These are phyloP conservation scores for Platycheirus albimanus DNA, from an alignment of 2,888 invertebrate genomes.

Conservation along the genomic window DNA sequence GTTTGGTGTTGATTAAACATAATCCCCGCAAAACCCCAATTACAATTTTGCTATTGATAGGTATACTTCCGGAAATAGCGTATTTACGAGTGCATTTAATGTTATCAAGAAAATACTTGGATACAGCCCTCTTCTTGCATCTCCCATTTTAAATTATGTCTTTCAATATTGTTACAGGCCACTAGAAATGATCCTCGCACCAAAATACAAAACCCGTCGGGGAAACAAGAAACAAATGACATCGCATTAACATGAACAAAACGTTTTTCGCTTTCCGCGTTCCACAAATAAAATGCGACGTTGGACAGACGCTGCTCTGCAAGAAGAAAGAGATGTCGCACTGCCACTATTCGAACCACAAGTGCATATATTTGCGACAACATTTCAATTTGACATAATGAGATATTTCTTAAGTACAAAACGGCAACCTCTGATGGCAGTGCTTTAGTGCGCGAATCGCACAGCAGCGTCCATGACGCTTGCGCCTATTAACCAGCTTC, in stretches of 20 bases:
- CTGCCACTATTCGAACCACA: constrained; percentile 67
- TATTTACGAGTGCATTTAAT: too few relatives aligned
- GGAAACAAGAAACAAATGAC: constrained; percentile 65
- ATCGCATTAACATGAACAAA: constrained; percentile 76
- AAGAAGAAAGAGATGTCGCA: constrained; percentile 67
- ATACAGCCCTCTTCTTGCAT: constrained; percentile 3
- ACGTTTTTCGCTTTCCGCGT: constrained; percentile 75
- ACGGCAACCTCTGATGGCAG: constrained; percentile 65
- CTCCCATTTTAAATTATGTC: constrained; percentile 29
- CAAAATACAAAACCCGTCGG: neutral
- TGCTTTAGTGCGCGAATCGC: constrained; percentile 34
- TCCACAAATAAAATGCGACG: constrained; percentile 41
- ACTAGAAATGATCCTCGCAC: constrained; percentile 22
- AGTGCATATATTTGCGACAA: constrained; percentile 78
- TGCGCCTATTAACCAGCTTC: constrained; percentile 62
- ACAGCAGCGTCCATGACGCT: constrained; percentile 62
- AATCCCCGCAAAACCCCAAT: too few relatives aligned
- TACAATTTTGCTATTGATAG: too few relatives aligned
- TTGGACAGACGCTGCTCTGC: neutral
- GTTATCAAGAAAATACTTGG: too few relatives aligned
- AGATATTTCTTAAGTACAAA: constrained; percentile 77
- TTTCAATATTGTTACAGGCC: too few relatives aligned
- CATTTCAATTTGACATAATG: constrained; percentile 83
- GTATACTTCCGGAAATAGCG: too few relatives aligned
- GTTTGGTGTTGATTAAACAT: too few relatives aligned